Evolutionary conservation across 2,888 invertebrate genomes (phyloP).

Genomic region (Yponomeuta cagnagella): DNA sequence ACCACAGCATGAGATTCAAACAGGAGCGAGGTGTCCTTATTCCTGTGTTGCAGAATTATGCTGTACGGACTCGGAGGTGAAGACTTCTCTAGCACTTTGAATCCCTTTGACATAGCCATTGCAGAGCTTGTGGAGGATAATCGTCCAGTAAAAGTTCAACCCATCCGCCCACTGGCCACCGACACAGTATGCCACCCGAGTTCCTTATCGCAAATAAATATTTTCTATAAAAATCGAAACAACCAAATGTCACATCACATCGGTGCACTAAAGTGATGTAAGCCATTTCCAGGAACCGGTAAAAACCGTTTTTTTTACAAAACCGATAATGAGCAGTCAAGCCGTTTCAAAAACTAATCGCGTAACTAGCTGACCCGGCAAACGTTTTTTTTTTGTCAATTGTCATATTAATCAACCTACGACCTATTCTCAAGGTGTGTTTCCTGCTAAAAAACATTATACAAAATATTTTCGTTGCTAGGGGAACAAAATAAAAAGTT

Average conservation of each 20-base stretch:
- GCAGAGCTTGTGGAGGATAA: constrained; percentile 23
- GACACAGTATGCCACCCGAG: background rate
- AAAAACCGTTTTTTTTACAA: no score
- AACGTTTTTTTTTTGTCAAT: no score
- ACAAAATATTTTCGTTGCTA: no score
- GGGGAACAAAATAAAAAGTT: no score
- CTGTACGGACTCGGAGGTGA: constrained; percentile 92
- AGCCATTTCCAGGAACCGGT: no score
- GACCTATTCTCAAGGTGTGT: no score
- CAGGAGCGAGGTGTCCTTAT: constrained; percentile 88
- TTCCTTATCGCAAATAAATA: constrained; percentile 3
- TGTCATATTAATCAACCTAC: no score
- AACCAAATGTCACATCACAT: background rate
- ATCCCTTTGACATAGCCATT: constrained; percentile 97
- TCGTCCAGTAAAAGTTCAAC: constrained; percentile 33
- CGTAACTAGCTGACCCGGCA: no score
- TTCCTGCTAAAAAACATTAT: no score
- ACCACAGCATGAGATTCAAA: constrained; percentile 96
- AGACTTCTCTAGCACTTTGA: constrained; percentile 92
- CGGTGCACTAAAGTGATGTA: no score
- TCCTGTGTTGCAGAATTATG: constrained; percentile 91
- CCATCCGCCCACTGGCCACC: constrained; percentile 50
- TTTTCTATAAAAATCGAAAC: constrained; percentile 7
- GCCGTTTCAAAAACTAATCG: no score
- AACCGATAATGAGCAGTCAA: no score